Percentiles rank a stretch among this genome's conserved stretches.
phyloP scores from a whole-genome alignment of 2,113 vertebrate genomes.

The Cryptomyrus ogoouensis region DNA sequence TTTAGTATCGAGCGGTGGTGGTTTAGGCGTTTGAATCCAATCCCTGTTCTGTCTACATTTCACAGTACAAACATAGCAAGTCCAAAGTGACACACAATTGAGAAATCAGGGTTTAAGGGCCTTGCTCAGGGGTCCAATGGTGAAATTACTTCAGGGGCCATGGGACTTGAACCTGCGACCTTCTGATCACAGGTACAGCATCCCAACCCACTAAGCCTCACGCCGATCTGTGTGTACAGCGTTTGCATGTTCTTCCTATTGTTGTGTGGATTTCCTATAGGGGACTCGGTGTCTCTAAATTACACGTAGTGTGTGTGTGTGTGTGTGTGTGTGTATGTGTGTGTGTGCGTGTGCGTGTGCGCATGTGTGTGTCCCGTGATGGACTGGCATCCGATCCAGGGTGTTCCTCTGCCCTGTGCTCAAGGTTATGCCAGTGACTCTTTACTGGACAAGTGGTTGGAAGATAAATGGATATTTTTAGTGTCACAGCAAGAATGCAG shows the following conservation, averaged over 20 bases:
- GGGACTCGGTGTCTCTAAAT: too few species aligned
- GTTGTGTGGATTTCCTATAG: not conserved
- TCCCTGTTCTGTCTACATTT: not conserved
- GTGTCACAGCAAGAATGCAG: not conserved
- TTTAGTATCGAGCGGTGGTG: not conserved
- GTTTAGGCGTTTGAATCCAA: not conserved
- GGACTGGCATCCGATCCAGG: not conserved
- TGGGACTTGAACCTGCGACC: not conserved
- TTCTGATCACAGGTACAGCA: not conserved
- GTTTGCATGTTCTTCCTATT: not conserved
- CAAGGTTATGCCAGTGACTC: not conserved
- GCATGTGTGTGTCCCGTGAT: not conserved
- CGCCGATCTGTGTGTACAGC: not conserved
- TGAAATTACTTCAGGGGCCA: not conserved
- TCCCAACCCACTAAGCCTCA: not conserved
- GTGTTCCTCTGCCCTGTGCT: not conserved
- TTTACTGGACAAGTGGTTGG: not conserved
- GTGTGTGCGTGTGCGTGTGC: not conserved
- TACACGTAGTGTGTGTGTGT: not conserved
- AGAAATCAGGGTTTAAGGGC: not conserved
- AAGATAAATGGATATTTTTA: conserved; percentile 32
- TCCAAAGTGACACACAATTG: not conserved
- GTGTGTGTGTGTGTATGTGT: not conserved
- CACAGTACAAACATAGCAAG: not conserved
- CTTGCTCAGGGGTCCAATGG: not conserved